Conservation (phyloP, 2,113 vertebrate genomes). For the Meles meles region DNA sequence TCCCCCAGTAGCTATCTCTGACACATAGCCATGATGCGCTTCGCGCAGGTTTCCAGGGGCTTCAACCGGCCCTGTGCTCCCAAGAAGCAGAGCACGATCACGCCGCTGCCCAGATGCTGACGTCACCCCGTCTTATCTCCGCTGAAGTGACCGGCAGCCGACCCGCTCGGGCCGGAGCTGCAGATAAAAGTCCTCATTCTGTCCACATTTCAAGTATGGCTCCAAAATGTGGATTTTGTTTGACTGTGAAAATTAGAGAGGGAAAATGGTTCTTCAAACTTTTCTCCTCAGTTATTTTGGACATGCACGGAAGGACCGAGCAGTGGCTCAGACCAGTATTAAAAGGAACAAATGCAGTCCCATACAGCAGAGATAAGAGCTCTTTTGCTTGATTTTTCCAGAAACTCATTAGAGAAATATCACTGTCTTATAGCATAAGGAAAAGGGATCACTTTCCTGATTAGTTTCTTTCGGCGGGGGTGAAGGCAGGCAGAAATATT, state of each 20-base stretch:
- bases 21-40: accelerated
- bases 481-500: background rate
- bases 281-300: background rate
- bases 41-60: background rate
- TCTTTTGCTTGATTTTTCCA: background rate
- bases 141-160: accelerated
- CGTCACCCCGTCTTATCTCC: accelerated
- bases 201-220: background rate
- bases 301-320: background rate
- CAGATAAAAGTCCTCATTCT: background rate
- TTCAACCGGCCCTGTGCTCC: background rate
- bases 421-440: background rate
- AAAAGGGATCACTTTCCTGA: background rate
- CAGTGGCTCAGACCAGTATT: background rate
- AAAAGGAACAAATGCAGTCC: background rate
- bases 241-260: background rate
- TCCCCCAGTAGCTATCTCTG: accelerated
- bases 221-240: background rate
- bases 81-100: accelerated
- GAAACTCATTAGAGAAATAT: background rate
- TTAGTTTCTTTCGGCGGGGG: background rate
- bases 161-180: accelerated
- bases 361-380: background rate
- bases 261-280: background rate
- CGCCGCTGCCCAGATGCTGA: background rate